These are phyloP conservation scores for Proteles cristata DNA, from an alignment of 2,113 vertebrate species.

Conservation along the genomic window DNA sequence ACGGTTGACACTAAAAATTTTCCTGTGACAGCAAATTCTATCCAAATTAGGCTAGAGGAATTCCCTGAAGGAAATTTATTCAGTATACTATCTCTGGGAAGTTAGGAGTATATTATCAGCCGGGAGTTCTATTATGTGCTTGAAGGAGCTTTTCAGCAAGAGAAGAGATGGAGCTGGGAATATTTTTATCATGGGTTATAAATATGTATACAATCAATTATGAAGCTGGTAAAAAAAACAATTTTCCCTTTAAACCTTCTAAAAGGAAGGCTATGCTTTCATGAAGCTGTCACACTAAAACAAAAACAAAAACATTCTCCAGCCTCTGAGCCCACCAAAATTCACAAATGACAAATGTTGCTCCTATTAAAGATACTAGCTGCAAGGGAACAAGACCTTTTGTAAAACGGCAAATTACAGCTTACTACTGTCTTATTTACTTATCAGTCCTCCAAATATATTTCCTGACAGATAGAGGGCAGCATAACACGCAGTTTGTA, in stretches of 20 bases:
- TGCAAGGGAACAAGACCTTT: neutral
- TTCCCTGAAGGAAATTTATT: neutral
- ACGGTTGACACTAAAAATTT: neutral
- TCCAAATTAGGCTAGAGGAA: neutral
- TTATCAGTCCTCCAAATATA: constrained; percentile 54
- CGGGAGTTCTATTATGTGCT: neutral
- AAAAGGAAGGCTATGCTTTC: constrained; percentile 37
- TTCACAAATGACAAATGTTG: neutral
- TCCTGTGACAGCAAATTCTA: neutral
- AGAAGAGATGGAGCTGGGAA: constrained; percentile 13
- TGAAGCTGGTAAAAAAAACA: constrained; percentile 12
- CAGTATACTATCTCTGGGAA: neutral
- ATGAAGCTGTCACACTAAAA: constrained; percentile 35
- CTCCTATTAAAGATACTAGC: neutral
- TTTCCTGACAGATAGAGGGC: constrained; percentile 68
- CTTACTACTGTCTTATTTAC: constrained; percentile 28
- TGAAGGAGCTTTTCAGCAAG: constrained; percentile 46
- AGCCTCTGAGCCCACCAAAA: neutral
- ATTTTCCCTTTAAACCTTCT: constrained; percentile 12
- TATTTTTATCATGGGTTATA: neutral
- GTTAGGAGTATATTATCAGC: constrained; percentile 15
- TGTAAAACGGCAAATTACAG: neutral
- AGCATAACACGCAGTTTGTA: neutral
- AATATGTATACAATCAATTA: constrained; percentile 18
- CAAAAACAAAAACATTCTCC: neutral